These are phyloP conservation scores for Epirrita christyi DNA, from an alignment of 2,888 invertebrate species.

Conservation along the genomic window DNA sequence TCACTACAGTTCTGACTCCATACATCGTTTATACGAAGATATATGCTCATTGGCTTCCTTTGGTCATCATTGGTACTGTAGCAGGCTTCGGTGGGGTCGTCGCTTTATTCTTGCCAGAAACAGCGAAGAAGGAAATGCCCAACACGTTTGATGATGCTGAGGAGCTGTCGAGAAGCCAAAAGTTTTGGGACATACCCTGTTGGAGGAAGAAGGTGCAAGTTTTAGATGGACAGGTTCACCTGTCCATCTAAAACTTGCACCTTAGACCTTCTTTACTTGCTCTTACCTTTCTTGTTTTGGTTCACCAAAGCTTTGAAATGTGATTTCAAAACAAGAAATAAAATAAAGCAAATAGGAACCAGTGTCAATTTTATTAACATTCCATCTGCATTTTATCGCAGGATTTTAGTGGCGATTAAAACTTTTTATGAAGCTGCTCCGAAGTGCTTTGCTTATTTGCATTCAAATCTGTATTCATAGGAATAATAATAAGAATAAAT, in stretches of 20 bases:
- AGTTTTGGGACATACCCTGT: slow-evolving; percentile 60
- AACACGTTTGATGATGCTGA: slow-evolving; percentile 72
- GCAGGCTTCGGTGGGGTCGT: slow-evolving; percentile 50
- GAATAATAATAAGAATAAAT: too few relatives aligned
- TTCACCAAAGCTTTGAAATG: slow-evolving; percentile 39
- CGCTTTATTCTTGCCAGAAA: slow-evolving; percentile 64
- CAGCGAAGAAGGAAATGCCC: slow-evolving; percentile 65
- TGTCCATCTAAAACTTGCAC: too few relatives aligned
- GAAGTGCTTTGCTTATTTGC: too few relatives aligned
- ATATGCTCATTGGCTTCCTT: slow-evolving; percentile 59
- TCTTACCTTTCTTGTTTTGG: too few relatives aligned
- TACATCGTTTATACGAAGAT: slow-evolving; percentile 64
- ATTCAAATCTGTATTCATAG: too few relatives aligned
- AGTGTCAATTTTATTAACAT: too few relatives aligned
- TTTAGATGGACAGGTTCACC: slow-evolving; percentile 36
- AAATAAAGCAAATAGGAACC: too few relatives aligned
- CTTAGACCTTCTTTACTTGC: too few relatives aligned
- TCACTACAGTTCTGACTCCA: slow-evolving; percentile 58
- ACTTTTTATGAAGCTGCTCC: too few relatives aligned
- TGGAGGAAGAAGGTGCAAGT: slow-evolving; percentile 39
- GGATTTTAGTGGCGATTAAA: too few relatives aligned
- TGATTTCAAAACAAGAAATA: too few relatives aligned
- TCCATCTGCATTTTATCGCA: too few relatives aligned
- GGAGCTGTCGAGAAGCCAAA: slow-evolving; percentile 50
- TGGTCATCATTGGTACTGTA: slow-evolving; percentile 52